Conservation (phyloP, 2,113 vertebrate genomes). For the Cyanocitta stelleri region DNA sequence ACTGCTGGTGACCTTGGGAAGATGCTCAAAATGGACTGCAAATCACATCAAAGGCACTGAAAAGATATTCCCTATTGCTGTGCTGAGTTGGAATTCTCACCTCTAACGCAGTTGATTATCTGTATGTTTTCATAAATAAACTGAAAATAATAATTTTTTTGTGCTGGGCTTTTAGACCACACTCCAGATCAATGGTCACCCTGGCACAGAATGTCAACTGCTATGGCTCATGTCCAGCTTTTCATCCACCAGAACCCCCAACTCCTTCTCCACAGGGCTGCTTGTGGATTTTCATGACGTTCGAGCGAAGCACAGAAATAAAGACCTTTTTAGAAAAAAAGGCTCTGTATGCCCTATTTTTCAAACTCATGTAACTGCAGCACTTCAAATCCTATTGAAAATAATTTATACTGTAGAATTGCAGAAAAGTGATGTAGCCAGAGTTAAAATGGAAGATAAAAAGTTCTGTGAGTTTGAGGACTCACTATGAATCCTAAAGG, state of each 20-base stretch:
- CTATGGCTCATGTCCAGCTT: background rate
- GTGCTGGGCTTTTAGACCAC: background rate
- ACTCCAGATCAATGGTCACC: background rate
- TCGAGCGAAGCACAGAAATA: background rate
- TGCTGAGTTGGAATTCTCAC: background rate
- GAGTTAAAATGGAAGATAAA: background rate
- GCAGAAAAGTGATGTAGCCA: background rate
- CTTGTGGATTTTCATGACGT: background rate
- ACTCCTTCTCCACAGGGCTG: background rate
- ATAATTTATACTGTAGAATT: background rate
- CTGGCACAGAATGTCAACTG: background rate
- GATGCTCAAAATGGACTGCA: background rate
- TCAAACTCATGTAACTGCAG: background rate
- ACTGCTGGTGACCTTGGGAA: background rate
- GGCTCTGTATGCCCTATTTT: background rate
- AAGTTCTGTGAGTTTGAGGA: background rate
- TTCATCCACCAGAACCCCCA: background rate
- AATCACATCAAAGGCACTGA: background rate
- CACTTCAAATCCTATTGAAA: background rate
- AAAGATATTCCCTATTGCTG: background rate
- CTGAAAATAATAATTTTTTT: background rate
- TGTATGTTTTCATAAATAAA: background rate
- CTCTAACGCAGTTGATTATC: background rate
- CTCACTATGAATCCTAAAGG: background rate
- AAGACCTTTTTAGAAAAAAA: background rate